Percentiles rank a stretch among this genome's conserved stretches.
Conservation (phyloP, 2,888 invertebrate species). For the Oscheius sp. region DNA sequence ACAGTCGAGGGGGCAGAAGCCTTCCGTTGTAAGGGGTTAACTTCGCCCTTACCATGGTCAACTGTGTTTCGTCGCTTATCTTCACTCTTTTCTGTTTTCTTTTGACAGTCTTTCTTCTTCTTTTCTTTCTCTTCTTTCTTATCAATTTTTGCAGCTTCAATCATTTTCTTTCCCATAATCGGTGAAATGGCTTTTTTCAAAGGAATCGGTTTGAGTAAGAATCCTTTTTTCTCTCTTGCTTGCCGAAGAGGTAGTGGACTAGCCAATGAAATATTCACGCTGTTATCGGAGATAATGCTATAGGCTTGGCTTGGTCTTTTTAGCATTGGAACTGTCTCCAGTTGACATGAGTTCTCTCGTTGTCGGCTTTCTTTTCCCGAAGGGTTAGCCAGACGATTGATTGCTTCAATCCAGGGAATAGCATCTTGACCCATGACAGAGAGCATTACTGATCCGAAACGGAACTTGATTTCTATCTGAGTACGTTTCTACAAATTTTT, state of each 20-base stretch:
- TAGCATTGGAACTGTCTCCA: not conserved
- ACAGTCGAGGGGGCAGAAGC: not conserved
- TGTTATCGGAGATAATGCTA: slow-evolving; percentile 9
- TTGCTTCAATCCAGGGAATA: slow-evolving; percentile 6
- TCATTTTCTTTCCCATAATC: not conserved
- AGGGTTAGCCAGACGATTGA: slow-evolving; percentile 7
- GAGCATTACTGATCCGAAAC: not conserved
- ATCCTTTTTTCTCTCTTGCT: not conserved
- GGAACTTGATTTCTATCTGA: not conserved
- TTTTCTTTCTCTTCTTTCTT: not conserved
- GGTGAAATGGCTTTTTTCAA: not conserved
- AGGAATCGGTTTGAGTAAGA: not conserved
- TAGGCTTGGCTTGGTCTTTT: not conserved
- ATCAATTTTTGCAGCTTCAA: not conserved
- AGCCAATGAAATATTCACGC: slow-evolving; percentile 1
- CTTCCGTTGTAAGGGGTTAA: not conserved
- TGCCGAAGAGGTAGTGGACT: not conserved
- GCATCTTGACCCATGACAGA: slow-evolving; percentile 9
- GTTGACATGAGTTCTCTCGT: not conserved
- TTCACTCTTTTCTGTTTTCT: not conserved
- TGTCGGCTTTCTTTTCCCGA: not conserved
- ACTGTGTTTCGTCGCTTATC: not conserved
- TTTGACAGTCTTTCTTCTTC: not conserved
- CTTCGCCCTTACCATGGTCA: not conserved
- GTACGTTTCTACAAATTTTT: not conserved